These are phyloP conservation scores for Strix uralensis DNA, from an alignment of 2,113 vertebrate genomes.

Conservation along the genomic window DNA sequence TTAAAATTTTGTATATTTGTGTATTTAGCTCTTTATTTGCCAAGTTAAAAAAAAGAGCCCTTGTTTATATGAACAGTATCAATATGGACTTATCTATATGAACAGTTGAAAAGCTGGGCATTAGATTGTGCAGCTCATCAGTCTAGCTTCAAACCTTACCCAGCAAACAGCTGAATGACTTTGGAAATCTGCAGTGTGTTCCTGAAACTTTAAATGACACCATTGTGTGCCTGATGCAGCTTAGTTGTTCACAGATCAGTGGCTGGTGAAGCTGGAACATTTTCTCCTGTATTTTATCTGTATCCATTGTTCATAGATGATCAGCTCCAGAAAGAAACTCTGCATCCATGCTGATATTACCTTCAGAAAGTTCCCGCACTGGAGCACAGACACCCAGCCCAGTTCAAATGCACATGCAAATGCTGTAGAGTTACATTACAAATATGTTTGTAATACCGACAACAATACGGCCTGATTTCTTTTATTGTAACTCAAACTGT, in stretches of 20 bases:
- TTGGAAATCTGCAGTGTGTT: not conserved
- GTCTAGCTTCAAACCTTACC: not conserved
- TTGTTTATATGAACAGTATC: not conserved
- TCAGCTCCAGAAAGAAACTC: not conserved
- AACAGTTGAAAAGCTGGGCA: not conserved
- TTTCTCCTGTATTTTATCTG: not conserved
- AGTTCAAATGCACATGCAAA: not conserved
- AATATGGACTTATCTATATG: not conserved
- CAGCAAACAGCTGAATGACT: not conserved
- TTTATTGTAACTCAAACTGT: not conserved
- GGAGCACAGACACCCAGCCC: not conserved
- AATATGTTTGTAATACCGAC: not conserved
- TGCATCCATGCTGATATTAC: not conserved
- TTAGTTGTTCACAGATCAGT: not conserved
- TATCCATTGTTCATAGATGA: not conserved
- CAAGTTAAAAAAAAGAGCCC: not conserved
- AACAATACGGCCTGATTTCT: not conserved
- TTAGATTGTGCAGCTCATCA: not conserved
- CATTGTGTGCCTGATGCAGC: not conserved
- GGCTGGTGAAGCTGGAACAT: not conserved
- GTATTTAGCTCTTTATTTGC: constrained; percentile 19
- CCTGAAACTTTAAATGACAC: not conserved
- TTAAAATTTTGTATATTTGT: not conserved
- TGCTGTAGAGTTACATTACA: not conserved
- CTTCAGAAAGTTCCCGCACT: not conserved